phyloP scores from a whole-genome alignment of 2,113 vertebrate species.

The Cyprinodon variegatus region DNA sequence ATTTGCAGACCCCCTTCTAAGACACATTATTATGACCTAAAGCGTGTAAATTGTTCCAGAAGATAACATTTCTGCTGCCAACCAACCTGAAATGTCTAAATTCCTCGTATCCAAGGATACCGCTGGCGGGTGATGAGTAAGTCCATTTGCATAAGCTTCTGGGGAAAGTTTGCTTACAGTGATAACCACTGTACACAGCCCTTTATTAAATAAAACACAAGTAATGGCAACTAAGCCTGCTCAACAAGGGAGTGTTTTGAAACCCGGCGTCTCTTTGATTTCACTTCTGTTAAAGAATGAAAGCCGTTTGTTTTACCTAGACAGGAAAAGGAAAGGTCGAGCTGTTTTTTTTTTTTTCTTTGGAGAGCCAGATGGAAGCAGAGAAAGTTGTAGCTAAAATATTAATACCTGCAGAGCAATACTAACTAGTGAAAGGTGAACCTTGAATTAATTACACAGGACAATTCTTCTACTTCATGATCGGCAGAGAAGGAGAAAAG shows the following conservation, averaged over 20 bases:
- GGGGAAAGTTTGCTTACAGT: slow-evolving; percentile 51
- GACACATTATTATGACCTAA: slow-evolving; percentile 51
- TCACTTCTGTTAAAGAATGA: slow-evolving; percentile 2
- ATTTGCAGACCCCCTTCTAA: slow-evolving; percentile 5
- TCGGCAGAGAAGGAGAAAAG: slow-evolving; percentile 16
- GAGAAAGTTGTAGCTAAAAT: slow-evolving; percentile 53
- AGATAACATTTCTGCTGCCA: slow-evolving; percentile 29
- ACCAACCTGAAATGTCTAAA: slow-evolving; percentile 47
- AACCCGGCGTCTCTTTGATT: not conserved
- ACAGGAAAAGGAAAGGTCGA: not conserved
- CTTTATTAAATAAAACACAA: slow-evolving; percentile 6
- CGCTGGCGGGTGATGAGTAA: slow-evolving; percentile 51
- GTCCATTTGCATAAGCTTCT: slow-evolving; percentile 58
- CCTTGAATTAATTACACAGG: slow-evolving; percentile 69
- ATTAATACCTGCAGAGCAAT: slow-evolving; percentile 66
- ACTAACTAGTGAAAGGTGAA: slow-evolving; percentile 42
- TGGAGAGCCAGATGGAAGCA: not conserved
- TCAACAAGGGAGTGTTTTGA: slow-evolving; percentile 9
- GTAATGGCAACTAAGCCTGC: slow-evolving; percentile 9
- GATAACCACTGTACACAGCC: slow-evolving; percentile 25
- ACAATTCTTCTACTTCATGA: slow-evolving; percentile 54
- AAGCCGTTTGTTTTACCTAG: not conserved
- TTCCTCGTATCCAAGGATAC: slow-evolving; percentile 61
- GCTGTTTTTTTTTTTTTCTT: not conserved
- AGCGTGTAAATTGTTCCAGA: slow-evolving; percentile 23